phyloP scores from a whole-genome alignment of 2,888 invertebrate species.

The Amiota mariae region DNA sequence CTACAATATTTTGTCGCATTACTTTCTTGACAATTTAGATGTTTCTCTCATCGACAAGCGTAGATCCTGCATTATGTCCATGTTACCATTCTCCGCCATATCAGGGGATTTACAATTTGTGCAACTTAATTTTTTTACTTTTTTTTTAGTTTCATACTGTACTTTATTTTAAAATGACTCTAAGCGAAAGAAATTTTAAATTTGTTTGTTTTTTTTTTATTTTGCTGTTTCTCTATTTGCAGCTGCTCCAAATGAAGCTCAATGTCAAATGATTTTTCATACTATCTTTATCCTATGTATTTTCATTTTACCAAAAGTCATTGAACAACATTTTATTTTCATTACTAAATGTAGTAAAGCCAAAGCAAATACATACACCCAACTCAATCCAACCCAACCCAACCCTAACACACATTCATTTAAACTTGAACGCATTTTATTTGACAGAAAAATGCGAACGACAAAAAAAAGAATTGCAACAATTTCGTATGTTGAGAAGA shows the following conservation, averaged over 20 bases:
- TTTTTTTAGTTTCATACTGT: too few relatives aligned
- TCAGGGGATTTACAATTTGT: constrained; percentile 16
- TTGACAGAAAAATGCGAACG: background rate
- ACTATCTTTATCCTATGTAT: background rate
- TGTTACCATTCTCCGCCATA: background rate
- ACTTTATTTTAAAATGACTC: background rate
- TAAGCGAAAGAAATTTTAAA: background rate
- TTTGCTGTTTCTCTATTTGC: background rate
- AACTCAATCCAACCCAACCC: too few relatives aligned
- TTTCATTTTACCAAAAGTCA: constrained; percentile 9
- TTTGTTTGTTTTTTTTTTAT: background rate
- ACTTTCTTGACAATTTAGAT: constrained; percentile 65
- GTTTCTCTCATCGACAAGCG: constrained; percentile 53
- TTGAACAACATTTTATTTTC: constrained; percentile 13
- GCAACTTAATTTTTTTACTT: background rate
- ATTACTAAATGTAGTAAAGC: background rate
- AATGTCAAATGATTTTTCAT: background rate
- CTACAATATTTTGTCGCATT: constrained; percentile 67
- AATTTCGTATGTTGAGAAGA: constrained; percentile 18
- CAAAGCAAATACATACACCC: background rate
- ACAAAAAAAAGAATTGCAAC: constrained; percentile 12
- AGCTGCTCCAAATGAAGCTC: background rate
- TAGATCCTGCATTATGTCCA: background rate
- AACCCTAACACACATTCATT: background rate
- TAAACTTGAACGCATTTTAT: constrained; percentile 4